Conservation (phyloP, 2,888 invertebrate species). For the Steromphala cineraria region DNA sequence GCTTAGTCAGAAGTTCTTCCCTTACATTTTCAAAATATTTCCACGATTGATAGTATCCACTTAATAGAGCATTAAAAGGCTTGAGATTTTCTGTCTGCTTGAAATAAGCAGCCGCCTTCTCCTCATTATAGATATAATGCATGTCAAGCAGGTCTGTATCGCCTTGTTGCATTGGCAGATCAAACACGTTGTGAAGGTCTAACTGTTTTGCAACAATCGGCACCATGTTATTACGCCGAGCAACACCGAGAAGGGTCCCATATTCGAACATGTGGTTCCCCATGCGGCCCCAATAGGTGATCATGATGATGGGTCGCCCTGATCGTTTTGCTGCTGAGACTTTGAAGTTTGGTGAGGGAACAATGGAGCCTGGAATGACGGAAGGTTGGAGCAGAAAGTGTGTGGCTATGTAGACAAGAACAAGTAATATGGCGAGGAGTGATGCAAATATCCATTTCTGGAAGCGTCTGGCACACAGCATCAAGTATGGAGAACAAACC, state of each 20-base stretch:
- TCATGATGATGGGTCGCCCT: conserved; percentile 32
- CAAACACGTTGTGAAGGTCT: conserved; percentile 48
- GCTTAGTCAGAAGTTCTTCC: conserved; percentile 45
- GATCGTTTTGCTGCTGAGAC: neutral
- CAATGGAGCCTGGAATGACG: neutral
- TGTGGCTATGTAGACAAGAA: neutral
- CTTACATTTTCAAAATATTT: conserved; percentile 57
- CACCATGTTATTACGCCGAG: conserved; percentile 54
- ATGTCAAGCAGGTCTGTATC: conserved; percentile 30
- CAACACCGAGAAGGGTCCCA: conserved; percentile 58
- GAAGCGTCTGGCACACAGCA: neutral
- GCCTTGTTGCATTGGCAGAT: conserved; percentile 43
- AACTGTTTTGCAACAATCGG: conserved; percentile 50
- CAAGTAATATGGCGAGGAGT: neutral
- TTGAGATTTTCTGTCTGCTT: conserved; percentile 34
- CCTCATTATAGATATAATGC: conserved; percentile 23
- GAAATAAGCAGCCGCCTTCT: conserved; percentile 36
- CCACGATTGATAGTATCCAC: conserved; percentile 65
- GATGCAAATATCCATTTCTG: neutral
- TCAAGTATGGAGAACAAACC: neutral
- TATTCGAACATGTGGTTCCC: conserved; percentile 68
- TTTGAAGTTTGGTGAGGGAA: neutral
- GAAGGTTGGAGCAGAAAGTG: neutral
- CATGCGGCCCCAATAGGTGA: conserved; percentile 53
- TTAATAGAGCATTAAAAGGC: conserved; percentile 39